Conservation (phyloP, 2,113 vertebrate genomes). For the Ahaetulla prasina region DNA sequence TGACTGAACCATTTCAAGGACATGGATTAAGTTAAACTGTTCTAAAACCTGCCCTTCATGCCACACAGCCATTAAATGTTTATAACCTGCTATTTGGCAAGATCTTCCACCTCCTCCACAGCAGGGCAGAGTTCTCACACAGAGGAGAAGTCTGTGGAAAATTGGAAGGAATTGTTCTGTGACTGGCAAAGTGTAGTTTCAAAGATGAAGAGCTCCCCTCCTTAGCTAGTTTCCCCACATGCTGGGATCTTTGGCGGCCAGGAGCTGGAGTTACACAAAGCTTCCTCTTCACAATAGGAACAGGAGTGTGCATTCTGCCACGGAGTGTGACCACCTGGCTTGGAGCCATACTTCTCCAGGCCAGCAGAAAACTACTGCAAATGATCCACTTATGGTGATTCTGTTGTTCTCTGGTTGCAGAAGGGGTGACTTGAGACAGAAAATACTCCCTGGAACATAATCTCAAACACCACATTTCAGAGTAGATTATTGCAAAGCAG, state of each 20-base stretch:
- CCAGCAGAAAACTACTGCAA: not conserved
- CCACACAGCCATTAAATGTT: not conserved
- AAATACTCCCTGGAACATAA: not conserved
- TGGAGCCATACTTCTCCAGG: constrained; percentile 3
- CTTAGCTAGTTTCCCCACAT: constrained; percentile 12
- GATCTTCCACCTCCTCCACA: not conserved
- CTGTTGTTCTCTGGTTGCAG: not conserved
- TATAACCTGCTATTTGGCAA: not conserved
- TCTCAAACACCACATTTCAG: not conserved
- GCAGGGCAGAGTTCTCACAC: constrained; percentile 12
- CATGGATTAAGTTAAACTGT: not conserved
- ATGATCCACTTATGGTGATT: not conserved
- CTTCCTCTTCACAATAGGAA: constrained; percentile 7
- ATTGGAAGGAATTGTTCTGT: not conserved
- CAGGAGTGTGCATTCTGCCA: constrained; percentile 1
- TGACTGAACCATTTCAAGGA: not conserved
- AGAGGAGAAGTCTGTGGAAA: not conserved
- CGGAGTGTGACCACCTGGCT: constrained; percentile 24
- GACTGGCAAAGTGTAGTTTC: not conserved
- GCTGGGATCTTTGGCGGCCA: not conserved
- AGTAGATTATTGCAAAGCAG: not conserved
- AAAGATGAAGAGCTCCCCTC: not conserved
- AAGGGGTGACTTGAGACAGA: not conserved
- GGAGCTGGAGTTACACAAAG: not conserved
- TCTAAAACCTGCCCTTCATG: not conserved